phyloP scores from a whole-genome alignment of 2,113 vertebrate genomes.

The Seriola quinqueradiata region DNA sequence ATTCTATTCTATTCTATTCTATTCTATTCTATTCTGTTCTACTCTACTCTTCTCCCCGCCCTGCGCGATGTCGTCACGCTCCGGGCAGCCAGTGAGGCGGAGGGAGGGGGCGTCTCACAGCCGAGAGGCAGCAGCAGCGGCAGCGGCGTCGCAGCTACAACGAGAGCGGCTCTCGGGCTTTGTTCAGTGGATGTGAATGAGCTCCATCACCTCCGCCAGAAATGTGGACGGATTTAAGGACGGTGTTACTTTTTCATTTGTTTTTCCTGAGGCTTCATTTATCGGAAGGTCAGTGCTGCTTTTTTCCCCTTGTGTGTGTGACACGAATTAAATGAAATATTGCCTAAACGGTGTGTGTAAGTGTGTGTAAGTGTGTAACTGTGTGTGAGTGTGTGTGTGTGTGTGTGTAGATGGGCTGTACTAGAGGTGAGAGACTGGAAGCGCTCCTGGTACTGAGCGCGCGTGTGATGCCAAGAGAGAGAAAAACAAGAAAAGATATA shows the following conservation, averaged over 20 bases:
- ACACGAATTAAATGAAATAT: slow-evolving; percentile 4
- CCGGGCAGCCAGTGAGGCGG: slow-evolving; percentile 62
- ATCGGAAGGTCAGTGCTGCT: slow-evolving; percentile 74
- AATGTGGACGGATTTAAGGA: slow-evolving; percentile 84
- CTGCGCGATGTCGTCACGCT: slow-evolving; percentile 66
- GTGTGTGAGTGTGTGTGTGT: slow-evolving; percentile 22
- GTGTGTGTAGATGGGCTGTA: slow-evolving; percentile 30
- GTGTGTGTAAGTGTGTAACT: slow-evolving; percentile 20
- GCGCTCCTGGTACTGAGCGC: slow-evolving; percentile 28
- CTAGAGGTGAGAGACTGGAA: slow-evolving; percentile 38
- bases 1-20: neutral
- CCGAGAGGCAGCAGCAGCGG: slow-evolving; percentile 35
- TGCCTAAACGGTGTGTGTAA: neutral
- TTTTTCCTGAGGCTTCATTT: slow-evolving; percentile 70
- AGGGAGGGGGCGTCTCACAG: slow-evolving; percentile 25
- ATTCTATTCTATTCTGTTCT: neutral
- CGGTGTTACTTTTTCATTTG: slow-evolving; percentile 78
- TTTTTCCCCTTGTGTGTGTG: neutral
- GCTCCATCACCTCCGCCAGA: slow-evolving; percentile 70
- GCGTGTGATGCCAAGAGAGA: neutral
- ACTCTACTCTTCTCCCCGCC: slow-evolving; percentile 56
- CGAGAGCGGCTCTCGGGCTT: slow-evolving; percentile 74
- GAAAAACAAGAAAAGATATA: neutral
- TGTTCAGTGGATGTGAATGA: slow-evolving; percentile 82
- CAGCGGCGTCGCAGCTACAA: slow-evolving; percentile 70